These are phyloP conservation scores for Burhinus oedicnemus DNA, from an alignment of 2,113 vertebrate species.

Conservation along the genomic window DNA sequence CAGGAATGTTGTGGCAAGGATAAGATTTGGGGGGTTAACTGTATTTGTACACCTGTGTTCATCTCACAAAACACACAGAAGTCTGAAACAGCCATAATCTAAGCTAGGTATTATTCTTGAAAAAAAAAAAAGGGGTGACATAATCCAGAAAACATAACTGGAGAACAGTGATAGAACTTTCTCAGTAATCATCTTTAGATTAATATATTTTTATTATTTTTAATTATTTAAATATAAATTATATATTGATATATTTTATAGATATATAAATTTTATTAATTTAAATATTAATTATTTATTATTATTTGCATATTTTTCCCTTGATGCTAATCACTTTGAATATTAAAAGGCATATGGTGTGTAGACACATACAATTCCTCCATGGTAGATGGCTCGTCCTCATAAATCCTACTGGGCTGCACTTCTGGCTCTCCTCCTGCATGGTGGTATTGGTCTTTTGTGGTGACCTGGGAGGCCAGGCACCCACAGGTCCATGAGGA, in stretches of 20 bases:
- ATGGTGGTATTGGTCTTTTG: rapidly evolving
- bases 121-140: neutral
- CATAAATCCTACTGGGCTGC: neutral
- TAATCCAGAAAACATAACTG: neutral
- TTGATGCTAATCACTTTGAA: neutral
- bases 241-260: neutral
- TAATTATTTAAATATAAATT: neutral
- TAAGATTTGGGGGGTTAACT: neutral
- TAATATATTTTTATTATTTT: neutral
- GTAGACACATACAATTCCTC: neutral
- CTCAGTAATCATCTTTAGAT: neutral
- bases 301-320: neutral
- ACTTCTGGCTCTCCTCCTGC: neutral
- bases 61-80: neutral
- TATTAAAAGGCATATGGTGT: neutral
- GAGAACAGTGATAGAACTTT: neutral
- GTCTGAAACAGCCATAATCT: neutral
- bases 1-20: neutral
- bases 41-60: neutral
- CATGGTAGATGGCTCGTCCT: neutral
- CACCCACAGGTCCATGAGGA: neutral
- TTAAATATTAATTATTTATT: neutral
- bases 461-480: neutral
- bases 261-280: neutral
- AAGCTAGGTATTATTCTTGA: neutral